Evolutionary conservation across 2,797 vertebrate species (phyloP), one percentile per base, ranked within the genome.

Genomic region (Syngnathus acus): DNA sequence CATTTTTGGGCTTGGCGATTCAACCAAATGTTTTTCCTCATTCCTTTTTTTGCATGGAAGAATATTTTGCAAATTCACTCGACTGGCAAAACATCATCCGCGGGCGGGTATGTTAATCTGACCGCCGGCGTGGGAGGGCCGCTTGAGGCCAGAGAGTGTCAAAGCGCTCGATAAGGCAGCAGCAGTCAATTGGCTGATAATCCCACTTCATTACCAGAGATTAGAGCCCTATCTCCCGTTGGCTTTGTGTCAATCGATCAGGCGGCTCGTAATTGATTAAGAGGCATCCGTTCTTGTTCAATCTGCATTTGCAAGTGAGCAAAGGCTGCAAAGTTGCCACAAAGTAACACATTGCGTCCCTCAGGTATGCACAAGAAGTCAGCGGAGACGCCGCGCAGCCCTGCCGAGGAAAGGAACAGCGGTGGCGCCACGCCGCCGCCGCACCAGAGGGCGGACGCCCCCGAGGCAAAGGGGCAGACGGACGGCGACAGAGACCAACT

Each of bases 361-460:
- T 78, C 91, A 99, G 97, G 97, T 81, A 99, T 99, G 97, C 97
- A 99, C 93, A 98, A 99, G 93, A 99, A 99, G 84, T 97, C 96
- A 65, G 86, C 94, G 84, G 96, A 99, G 85, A 92, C 92, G 40
- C 79, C 92, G 3, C 92, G 92, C 75, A 87, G 88, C 8, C 85
- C 94, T 77, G 90, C 90, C n/a, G 92, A 90, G 69, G 95, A 92
- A 87, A 89, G 92, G 84, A 32, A 4, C 32, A 88, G 91, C 43
- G 88, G 91, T 74, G 81, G 92, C 93, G 58, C 88, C 87, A 54
- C 87, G 91, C 0, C 43, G 62, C 83, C 86, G 66, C 86, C 90
- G 69, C 90, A 91, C 82, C 92, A 94, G 83, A 92, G 87, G 78
- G 83, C 82, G 6, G 89, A 87, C 75, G 93, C 92, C 78, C 51